These are phyloP conservation scores for Sarcophaga peregrina DNA, from an alignment of 1,140 invertebrate genomes.

Conservation along the genomic window DNA sequence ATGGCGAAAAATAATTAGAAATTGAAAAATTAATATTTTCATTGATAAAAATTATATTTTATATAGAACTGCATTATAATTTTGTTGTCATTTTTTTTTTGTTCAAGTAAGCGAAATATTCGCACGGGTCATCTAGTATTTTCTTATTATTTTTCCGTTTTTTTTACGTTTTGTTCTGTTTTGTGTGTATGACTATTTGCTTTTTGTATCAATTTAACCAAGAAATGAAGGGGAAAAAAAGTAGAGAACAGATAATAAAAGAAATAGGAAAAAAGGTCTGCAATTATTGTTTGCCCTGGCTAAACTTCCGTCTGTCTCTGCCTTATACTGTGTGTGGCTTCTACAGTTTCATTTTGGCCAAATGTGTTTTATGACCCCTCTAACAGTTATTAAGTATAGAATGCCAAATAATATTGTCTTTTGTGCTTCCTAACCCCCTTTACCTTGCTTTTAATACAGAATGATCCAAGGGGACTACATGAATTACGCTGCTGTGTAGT, in stretches of 20 bases:
- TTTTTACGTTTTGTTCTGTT: background rate
- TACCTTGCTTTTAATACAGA: background rate
- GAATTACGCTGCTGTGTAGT: constrained; percentile 23
- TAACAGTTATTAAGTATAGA: background rate
- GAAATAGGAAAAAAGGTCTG: background rate
- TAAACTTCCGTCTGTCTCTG: too few species aligned
- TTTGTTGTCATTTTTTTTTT: too few species aligned
- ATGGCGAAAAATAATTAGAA: too few species aligned
- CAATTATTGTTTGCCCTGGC: background rate
- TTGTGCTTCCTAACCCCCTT: background rate
- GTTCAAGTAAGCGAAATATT: too few species aligned
- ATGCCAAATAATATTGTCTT: background rate
- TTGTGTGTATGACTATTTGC: background rate
- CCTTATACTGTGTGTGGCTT: too few species aligned
- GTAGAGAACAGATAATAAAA: too few species aligned
- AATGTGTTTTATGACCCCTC: background rate
- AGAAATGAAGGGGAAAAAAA: too few species aligned
- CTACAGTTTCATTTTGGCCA: too few species aligned
- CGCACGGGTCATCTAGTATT: too few species aligned
- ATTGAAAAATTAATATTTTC: too few species aligned
- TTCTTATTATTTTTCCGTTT: background rate
- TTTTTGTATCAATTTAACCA: constrained; percentile 28
- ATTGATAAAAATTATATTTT: too few species aligned
- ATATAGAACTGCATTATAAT: too few species aligned
- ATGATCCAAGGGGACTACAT: background rate